Conservation (phyloP, 2,113 vertebrate genomes). For the Loxodonta africana region DNA sequence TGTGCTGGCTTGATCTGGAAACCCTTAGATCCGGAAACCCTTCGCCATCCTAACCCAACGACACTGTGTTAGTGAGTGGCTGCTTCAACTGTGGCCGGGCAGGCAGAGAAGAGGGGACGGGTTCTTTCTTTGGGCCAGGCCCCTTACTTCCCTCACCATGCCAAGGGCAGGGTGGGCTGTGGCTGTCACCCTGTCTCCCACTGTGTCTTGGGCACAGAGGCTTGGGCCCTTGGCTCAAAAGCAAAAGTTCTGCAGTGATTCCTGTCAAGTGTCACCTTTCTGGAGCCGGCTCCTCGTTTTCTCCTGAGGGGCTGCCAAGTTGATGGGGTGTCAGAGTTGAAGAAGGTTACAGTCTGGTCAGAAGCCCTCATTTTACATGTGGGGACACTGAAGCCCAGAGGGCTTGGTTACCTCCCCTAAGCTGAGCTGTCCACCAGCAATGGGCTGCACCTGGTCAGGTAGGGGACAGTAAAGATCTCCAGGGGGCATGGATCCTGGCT, state of each 20-base stretch:
- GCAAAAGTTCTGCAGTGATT: neutral
- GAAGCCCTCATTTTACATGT: neutral
- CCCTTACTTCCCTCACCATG: neutral
- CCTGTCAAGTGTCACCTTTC: neutral
- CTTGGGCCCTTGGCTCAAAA: neutral
- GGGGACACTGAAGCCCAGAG: neutral
- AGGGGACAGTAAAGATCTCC: neutral
- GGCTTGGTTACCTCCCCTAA: neutral
- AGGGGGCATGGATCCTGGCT: neutral
- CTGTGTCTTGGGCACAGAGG: neutral
- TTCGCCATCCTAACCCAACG: neutral
- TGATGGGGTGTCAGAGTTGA: neutral
- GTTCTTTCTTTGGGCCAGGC: neutral
- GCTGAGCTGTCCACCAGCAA: neutral
- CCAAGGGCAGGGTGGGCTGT: neutral
- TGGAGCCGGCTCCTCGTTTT: neutral
- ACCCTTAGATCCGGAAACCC: neutral
- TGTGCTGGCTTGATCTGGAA: neutral
- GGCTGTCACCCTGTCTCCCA: neutral
- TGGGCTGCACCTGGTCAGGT: neutral
- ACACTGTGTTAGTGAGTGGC: neutral
- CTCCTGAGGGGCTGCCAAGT: neutral
- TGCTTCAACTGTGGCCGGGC: neutral
- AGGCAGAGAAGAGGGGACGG: neutral
- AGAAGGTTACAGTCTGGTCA: neutral